A percentile compares a stretch with the other conserved stretches of the same genome.
phyloP scores from a whole-genome alignment of 2,888 invertebrate species.

The Drosophila testacea region DNA sequence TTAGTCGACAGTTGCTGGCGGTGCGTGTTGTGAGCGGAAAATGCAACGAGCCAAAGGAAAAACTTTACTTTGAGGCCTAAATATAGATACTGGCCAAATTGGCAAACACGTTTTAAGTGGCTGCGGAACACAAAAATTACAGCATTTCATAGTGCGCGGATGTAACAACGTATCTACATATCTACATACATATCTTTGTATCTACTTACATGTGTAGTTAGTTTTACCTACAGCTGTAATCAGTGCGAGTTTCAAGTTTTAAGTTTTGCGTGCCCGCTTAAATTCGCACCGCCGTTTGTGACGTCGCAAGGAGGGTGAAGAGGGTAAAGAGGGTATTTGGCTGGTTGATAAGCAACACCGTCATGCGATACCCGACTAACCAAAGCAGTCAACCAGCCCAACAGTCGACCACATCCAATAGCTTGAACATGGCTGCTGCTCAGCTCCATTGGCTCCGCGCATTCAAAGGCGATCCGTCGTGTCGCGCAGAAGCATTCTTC shows the following conservation, averaged over 20 bases:
- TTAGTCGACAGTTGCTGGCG: conserved; percentile 36
- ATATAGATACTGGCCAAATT: conserved; percentile 54
- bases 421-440: conserved; percentile 36
- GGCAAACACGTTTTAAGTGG: conserved; percentile 62
- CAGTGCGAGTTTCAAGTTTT: conserved; percentile 27
- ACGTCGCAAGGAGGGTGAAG: conserved; percentile 6
- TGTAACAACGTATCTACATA: conserved; percentile 27
- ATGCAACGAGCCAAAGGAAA: conserved; percentile 30
- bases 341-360: conserved; percentile 55
- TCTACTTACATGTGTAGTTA: conserved; percentile 34
- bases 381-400: conserved; percentile 20
- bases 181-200: conserved; percentile 17
- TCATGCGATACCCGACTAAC: conserved; percentile 47
- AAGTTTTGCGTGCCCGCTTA: conserved; percentile 40
- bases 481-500: conserved; percentile 60
- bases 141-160: conserved; percentile 49
- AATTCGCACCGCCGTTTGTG: conserved; percentile 35
- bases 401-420: conserved; percentile 27
- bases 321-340: conserved; percentile 2
- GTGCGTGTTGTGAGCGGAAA: conserved; percentile 56
- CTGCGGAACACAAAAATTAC: conserved; percentile 44
- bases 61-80: conserved; percentile 35
- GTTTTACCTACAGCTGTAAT: background rate
- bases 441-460: conserved; percentile 33
- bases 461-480: conserved; percentile 43